A percentile compares a stretch with the other conserved stretches of the same genome.
Evolutionary conservation across 2,888 invertebrate genomes (phyloP).

Genomic region (Zele albiditarsus): DNA sequence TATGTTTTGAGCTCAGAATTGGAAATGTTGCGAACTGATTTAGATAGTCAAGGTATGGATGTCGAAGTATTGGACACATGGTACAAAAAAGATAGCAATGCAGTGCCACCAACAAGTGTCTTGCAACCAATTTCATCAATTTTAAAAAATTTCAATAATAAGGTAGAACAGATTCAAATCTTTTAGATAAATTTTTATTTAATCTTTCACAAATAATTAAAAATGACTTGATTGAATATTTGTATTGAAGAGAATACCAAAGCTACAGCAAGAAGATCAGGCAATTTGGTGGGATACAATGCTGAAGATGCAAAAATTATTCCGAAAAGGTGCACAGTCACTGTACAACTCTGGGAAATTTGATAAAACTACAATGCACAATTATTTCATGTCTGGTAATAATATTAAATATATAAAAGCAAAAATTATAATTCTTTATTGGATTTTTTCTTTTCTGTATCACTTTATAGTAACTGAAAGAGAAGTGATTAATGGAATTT

Average conservation of each 20-base stretch:
- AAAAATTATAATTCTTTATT: slow-evolving; percentile 31
- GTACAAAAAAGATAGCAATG: slow-evolving; percentile 97
- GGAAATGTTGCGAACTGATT: slow-evolving; percentile 88
- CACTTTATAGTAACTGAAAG: slow-evolving; percentile 89
- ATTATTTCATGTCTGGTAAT: slow-evolving; percentile 96
- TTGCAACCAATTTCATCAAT: slow-evolving; percentile 98
- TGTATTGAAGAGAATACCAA: slow-evolving; percentile 85
- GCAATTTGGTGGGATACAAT: slow-evolving; percentile 98
- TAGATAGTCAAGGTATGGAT: slow-evolving; percentile 88
- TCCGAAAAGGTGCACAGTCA: slow-evolving; percentile 93
- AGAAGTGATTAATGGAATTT: slow-evolving; percentile 96
- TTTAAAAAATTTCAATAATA: slow-evolving; percentile 97
- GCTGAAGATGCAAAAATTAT: slow-evolving; percentile 94
- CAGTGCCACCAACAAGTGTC: slow-evolving; percentile 95
- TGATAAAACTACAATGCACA: slow-evolving; percentile 94
- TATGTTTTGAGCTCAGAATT: slow-evolving; percentile 94
- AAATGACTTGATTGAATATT: background rate
- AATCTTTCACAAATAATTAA: background rate
- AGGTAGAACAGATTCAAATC: slow-evolving; percentile 76
- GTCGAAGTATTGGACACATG: slow-evolving; percentile 90
- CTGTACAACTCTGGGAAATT: slow-evolving; percentile 88
- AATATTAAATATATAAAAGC: background rate
- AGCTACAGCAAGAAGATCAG: slow-evolving; percentile 96
- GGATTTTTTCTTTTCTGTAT: slow-evolving; percentile 45
- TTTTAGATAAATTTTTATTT: slow-evolving; percentile 4